Percentiles rank a stretch among this genome's conserved stretches.
These are phyloP conservation scores for Periophthalmodon schlosseri DNA, from an alignment of 2,113 vertebrate genomes.

Conservation along the genomic window DNA sequence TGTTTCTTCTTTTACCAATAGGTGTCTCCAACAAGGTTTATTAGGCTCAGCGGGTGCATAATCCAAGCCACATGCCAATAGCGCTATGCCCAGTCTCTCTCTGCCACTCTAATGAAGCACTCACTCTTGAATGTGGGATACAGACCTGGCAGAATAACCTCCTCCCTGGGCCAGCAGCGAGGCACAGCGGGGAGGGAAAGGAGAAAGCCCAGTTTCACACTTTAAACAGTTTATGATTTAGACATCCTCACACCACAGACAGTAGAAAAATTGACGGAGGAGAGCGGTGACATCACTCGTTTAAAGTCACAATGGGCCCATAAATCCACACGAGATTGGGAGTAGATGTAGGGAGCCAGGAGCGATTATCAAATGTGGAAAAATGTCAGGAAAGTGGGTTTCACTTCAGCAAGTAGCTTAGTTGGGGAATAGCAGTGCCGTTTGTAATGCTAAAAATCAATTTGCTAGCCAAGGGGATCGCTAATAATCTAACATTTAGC, in stretches of 20 bases:
- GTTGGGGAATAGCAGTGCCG: not conserved
- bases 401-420: not conserved
- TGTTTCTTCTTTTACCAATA: not conserved
- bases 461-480: not conserved
- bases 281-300: not conserved
- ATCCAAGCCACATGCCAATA: slow-evolving; percentile 71
- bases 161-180: slow-evolving; percentile 50
- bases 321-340: slow-evolving; percentile 2
- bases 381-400: not conserved
- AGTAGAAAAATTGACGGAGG: slow-evolving; percentile 4
- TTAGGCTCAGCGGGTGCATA: slow-evolving; percentile 55
- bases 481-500: not conserved
- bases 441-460: not conserved
- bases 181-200: slow-evolving; percentile 47
- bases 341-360: not conserved
- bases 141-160: slow-evolving; percentile 54
- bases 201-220: slow-evolving; percentile 49
- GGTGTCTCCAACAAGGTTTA: slow-evolving; percentile 44
- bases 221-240: slow-evolving; percentile 62
- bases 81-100: slow-evolving; percentile 59
- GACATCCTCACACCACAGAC: slow-evolving; percentile 28
- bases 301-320: slow-evolving; percentile 7
- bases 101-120: slow-evolving; percentile 56
- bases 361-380: slow-evolving; percentile 7
- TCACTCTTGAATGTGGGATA: slow-evolving; percentile 31